Conservation (phyloP, 2,888 invertebrate species). For the Drosophila nr. fundita region DNA sequence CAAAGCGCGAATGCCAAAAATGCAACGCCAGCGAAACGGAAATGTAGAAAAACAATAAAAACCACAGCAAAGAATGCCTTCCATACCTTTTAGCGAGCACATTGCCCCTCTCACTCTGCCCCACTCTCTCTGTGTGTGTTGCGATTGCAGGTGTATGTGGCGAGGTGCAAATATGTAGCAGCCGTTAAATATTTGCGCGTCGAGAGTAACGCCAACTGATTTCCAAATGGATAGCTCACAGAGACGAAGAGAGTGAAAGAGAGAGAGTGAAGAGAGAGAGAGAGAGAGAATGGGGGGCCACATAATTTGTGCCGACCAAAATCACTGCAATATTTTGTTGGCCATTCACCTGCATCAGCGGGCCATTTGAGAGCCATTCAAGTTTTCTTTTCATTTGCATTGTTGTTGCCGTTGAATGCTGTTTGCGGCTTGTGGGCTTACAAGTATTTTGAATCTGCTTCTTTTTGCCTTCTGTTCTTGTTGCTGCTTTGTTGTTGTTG, state of each 20-base stretch:
- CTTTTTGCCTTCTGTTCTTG: not conserved
- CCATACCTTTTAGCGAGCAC: conserved; percentile 65
- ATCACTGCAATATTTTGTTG: conserved; percentile 77
- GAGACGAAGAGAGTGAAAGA: not conserved
- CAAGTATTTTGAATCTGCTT: conserved; percentile 17
- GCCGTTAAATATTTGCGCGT: conserved; percentile 77
- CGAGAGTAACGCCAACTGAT: conserved; percentile 66
- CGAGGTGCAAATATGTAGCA: conserved; percentile 75
- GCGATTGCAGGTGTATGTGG: conserved; percentile 40
- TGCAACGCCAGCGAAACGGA: conserved; percentile 68
- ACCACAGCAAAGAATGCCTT: conserved; percentile 76
- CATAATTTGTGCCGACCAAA: conserved; percentile 71
- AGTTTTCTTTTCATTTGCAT: conserved; percentile 35
- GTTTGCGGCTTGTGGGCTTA: conserved; percentile 42
- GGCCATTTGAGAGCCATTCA: conserved; percentile 31
- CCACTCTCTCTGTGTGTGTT: conserved; percentile 5
- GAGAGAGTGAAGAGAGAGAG: not conserved
- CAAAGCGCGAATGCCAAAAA: conserved; percentile 75
- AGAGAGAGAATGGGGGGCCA: conserved; percentile 1
- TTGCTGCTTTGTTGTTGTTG: not conserved
- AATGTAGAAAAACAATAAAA: conserved; percentile 76
- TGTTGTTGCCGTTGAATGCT: conserved; percentile 17
- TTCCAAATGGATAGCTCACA: conserved; percentile 46
- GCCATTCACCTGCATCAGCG: conserved; percentile 54
- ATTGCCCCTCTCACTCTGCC: conserved; percentile 1